phyloP scores from a whole-genome alignment of 2,113 vertebrate species.

The Agapornis roseicollis region DNA sequence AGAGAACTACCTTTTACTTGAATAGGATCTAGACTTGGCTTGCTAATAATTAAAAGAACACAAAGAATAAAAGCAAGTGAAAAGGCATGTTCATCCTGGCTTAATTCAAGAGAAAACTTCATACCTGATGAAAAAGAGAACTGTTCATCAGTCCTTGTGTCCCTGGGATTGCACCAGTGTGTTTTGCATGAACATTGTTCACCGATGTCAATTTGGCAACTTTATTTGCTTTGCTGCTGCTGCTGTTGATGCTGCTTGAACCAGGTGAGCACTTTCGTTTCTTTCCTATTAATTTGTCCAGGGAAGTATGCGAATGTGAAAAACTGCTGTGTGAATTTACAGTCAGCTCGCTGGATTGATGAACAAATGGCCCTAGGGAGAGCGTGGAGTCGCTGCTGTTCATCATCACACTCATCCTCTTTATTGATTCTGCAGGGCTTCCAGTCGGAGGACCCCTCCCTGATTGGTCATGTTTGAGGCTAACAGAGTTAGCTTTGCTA shows the following conservation, averaged over 20 bases:
- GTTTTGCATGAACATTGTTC: conserved; percentile 94
- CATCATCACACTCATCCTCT: conserved; percentile 98
- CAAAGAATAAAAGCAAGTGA: accelerated
- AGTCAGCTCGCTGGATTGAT: conserved; percentile 87
- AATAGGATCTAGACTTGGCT: background rate
- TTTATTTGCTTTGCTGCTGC: conserved; percentile 85
- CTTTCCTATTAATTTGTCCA: conserved; percentile 89
- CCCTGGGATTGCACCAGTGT: conserved; percentile 87
- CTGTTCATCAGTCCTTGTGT: conserved; percentile 88
- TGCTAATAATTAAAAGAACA: background rate
- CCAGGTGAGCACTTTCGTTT: conserved; percentile 91
- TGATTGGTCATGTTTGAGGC: conserved; percentile 86
- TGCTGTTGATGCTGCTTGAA: conserved; percentile 78
- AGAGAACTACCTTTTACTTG: background rate
- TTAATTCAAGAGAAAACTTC: background rate
- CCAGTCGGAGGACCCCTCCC: conserved; percentile 85
- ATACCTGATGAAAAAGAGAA: conserved; percentile 95
- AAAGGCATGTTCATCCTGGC: background rate
- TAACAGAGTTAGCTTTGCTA: conserved; percentile 84
- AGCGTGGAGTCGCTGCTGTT: conserved; percentile 96
- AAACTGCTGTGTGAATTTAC: conserved; percentile 76
- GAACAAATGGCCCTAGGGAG: conserved; percentile 93
- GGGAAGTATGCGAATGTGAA: conserved; percentile 79
- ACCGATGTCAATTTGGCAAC: conserved; percentile 89
- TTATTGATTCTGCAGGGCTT: conserved; percentile 93